Evolutionary conservation across 2,797 vertebrate species (phyloP), one percentile per base, ranked within the genome.

Genomic region (Yasuhikotakia modesta): DNA sequence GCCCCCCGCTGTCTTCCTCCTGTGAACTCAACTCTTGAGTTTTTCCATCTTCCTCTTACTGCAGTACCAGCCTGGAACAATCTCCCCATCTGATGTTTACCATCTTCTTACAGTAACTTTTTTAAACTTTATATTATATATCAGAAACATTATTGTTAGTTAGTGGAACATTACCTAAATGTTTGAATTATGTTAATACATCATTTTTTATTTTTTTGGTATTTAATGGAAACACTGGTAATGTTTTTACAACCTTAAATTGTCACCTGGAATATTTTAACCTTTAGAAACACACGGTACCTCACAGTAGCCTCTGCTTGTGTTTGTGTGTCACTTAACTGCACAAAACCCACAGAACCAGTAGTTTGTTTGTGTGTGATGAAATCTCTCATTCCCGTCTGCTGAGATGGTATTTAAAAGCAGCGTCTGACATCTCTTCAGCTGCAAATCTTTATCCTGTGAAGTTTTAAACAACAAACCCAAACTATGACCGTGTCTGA

Each of bases 1-100:
- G 75, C 73, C 30, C 50, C 73, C 74, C 35, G 75, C 75, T 61
- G 66, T 12, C 55, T 60, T 76, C 74, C 74, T 76, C 43, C 55
- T 76, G 65, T 46, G 74, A 60, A 53, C 65, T 69, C 65, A 16
- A 65, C 75, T 77, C 66, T 69, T 60, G 55, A 61, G 55, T 53
- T 27, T 68, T 69, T 70, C 70, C 52, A 77, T 77, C 75, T 77
- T n/a, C 45, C 60, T 77, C 66, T 70, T 80, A 76, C 13, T 2
- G 81, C 85, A 80, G 52, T n/a, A 75, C 82, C 86, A 86, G 78
- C 77, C 83, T 70, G 63, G 74, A 65, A 67, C 84, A 82, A 87
- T 87, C 75, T 67, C 45, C 72, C 61, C 63, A 73, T 74, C 61
- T 71, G 75, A 70, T 61, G 75, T 69, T 66, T n/a, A n/a, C n/a